These are phyloP conservation scores for Chanos chanos DNA, from an alignment of 2,797 vertebrate species.

Conservation along the genomic window DNA sequence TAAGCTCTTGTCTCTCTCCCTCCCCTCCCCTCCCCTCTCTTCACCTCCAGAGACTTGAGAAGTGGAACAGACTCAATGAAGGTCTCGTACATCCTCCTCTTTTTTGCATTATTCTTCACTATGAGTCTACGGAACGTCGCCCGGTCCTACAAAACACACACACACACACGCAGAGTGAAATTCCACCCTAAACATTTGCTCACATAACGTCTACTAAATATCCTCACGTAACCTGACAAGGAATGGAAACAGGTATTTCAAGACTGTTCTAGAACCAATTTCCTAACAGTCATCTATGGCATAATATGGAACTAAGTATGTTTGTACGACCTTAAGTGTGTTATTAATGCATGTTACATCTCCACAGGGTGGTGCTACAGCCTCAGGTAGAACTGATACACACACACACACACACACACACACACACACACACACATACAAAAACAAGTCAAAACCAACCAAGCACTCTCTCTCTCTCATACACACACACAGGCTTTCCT, in stretches of 20 bases:
- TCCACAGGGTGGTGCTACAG: constrained; percentile 60
- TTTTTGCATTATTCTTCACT: constrained; percentile 95
- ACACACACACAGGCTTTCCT: constrained; percentile 51
- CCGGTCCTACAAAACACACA: constrained; percentile 77
- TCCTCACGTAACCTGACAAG: too few relatives aligned
- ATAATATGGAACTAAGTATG: too few relatives aligned
- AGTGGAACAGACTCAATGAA: constrained; percentile 96
- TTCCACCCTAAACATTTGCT: not conserved
- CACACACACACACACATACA: not conserved
- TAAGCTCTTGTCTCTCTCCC: not conserved
- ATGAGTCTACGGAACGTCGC: constrained; percentile 97
- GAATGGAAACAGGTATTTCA: too few relatives aligned
- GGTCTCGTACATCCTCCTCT: constrained; percentile 88
- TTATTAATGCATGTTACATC: too few relatives aligned
- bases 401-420: not conserved
- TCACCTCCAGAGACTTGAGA: constrained; percentile 96
- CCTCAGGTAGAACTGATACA: not conserved
- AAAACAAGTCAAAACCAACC: not conserved
- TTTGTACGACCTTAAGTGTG: too few relatives aligned
- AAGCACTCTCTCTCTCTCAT: too few relatives aligned
- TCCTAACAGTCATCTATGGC: too few relatives aligned
- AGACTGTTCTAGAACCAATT: too few relatives aligned
- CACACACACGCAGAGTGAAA: not conserved
- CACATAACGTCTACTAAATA: constrained; percentile 1
- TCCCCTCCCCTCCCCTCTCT: not conserved